These are phyloP conservation scores for Telenomus remus DNA, from an alignment of 1,140 invertebrate species.

Conservation along the genomic window DNA sequence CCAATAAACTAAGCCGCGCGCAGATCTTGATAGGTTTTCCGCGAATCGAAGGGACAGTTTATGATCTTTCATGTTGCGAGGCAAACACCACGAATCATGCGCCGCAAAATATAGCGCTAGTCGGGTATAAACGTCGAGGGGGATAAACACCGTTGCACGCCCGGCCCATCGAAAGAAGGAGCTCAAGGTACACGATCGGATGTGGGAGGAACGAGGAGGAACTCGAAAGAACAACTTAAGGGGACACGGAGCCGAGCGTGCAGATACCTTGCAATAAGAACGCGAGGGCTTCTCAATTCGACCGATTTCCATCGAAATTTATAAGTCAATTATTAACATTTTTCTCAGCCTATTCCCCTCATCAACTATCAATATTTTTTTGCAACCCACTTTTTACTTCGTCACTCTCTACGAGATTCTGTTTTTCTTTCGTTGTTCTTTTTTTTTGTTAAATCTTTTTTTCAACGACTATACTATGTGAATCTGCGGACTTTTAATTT, in stretches of 20 bases:
- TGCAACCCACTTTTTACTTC: too few relatives aligned
- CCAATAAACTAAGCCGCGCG: slow-evolving; percentile 35
- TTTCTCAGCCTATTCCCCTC: not conserved
- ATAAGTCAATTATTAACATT: slow-evolving; percentile 17
- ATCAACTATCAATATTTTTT: too few relatives aligned
- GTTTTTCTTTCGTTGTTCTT: too few relatives aligned
- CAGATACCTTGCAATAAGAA: slow-evolving; percentile 10
- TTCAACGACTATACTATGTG: too few relatives aligned
- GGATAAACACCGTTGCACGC: slow-evolving; percentile 50
- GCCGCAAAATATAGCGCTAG: slow-evolving; percentile 31
- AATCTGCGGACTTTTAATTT: too few relatives aligned
- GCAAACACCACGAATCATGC: slow-evolving; percentile 45
- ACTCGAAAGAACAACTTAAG: not conserved
- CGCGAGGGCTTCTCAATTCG: slow-evolving; percentile 6
- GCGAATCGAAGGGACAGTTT: slow-evolving; percentile 50
- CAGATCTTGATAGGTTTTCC: slow-evolving; percentile 43
- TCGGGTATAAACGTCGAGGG: slow-evolving; percentile 9
- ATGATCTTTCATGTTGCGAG: slow-evolving; percentile 46
- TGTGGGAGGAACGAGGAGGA: slow-evolving; percentile 27
- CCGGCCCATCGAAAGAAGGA: slow-evolving; percentile 41
- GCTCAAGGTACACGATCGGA: slow-evolving; percentile 31
- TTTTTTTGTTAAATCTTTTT: too few relatives aligned
- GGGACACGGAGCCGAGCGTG: slow-evolving; percentile 19
- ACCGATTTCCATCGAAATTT: slow-evolving; percentile 7
- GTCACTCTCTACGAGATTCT: too few relatives aligned